Percentiles rank a stretch among this genome's conserved stretches.
These are phyloP conservation scores for Platynereis dumerilii DNA, from an alignment of 2,888 invertebrate genomes.

Conservation along the genomic window DNA sequence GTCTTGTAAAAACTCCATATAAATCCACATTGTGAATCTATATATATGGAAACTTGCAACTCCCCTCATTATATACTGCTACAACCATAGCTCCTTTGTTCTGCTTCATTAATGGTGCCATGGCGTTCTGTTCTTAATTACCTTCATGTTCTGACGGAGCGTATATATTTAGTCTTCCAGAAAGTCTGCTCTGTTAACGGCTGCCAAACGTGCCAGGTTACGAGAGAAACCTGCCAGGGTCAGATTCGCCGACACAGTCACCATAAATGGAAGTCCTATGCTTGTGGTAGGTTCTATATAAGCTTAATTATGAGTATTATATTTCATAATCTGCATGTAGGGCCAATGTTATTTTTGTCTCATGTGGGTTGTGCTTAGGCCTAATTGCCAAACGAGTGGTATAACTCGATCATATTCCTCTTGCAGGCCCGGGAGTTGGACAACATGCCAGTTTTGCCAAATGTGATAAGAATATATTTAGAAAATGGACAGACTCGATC, in stretches of 20 bases:
- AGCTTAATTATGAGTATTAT: no score
- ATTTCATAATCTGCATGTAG: no score
- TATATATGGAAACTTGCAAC: no score
- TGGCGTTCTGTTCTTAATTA: no score
- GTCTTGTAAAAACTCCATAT: no score
- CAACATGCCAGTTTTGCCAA: conserved; percentile 89
- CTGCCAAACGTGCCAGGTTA: conserved; percentile 85
- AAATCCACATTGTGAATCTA: no score
- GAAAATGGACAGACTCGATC: conserved; percentile 96
- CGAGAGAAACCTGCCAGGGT: conserved; percentile 83
- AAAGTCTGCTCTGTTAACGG: conserved; percentile 85
- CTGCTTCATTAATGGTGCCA: no score
- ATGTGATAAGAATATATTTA: conserved; percentile 91
- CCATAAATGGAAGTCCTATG: conserved; percentile 53
- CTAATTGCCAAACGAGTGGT: neutral
- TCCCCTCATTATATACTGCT: no score
- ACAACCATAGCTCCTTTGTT: no score
- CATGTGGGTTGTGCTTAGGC: neutral
- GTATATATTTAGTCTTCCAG: conserved; percentile 33
- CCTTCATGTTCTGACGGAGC: no score
- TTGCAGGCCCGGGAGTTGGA: conserved; percentile 55
- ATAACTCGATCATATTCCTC: no score
- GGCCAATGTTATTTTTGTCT: no score
- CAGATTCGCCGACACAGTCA: conserved; percentile 79
- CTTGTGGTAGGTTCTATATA: conserved; percentile 50